Evolutionary conservation across 2,113 vertebrate genomes (phyloP), one percentile per base, ranked within the genome.

Genomic region (Triplophysa dalaica): DNA sequence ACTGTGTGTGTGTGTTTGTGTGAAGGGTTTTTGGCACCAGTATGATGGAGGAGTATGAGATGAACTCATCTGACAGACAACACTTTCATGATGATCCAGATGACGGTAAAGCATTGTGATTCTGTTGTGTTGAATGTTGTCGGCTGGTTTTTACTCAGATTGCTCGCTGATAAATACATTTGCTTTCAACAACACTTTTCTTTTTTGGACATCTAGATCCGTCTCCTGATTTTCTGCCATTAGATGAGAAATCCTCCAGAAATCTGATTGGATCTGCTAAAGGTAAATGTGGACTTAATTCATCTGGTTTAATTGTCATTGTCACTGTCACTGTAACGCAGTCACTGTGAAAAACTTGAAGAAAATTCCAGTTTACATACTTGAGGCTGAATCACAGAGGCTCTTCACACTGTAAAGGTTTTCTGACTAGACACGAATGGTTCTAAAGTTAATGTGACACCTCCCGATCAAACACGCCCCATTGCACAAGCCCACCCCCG

Each of bases 1-100:
- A 38, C 33, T 38, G 5, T 38, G 33, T 38, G 33, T 38, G 33
- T 38, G 33, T 21, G 33, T 33, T 1, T 70, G 70, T 10, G 19
- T 75, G 43, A 52, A 99, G 98, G 87, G 95, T 99, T 56, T 99
- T 98, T 89, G 98, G 98, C 75, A 99, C 97, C 19, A 99, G 97
- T 86, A 99, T 99, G 98, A 97, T 99, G 75, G 98, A 99, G 85
- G 98, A 99, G 83, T 99, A 99, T 50, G 97, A 98, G 81, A 94
- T 98, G 92, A 98, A 95, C 85, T 95, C 95, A 0, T 89, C 93
- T 62, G 97, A 98, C 84, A 91, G 95, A 75, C 90, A 92, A 11
- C 95, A 96, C n/a, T 91, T 94, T 38, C 95, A 93, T 73, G 96
- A 98, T 83, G 96, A 98, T 13, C 73, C 63, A 75, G 96, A 98